Conservation (phyloP, 2,888 invertebrate genomes). For the Opisthograptis luteolata region DNA sequence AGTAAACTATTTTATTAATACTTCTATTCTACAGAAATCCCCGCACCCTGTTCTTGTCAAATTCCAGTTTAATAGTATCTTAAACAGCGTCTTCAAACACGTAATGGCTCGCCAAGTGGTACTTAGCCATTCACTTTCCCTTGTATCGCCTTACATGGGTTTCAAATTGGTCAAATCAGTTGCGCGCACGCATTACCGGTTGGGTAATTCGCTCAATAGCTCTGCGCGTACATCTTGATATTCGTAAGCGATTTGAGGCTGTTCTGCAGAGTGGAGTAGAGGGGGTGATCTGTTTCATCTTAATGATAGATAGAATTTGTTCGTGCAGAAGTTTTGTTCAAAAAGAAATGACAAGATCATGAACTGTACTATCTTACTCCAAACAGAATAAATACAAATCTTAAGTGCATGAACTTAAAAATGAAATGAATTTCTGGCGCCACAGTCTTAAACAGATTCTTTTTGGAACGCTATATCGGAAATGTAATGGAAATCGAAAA, state of each 20-base stretch:
- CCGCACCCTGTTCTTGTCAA: not conserved
- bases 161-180: conserved; percentile 53
- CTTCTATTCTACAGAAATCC: not conserved
- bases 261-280: conserved; percentile 18
- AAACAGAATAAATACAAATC: too few relatives aligned
- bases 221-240: conserved; percentile 36
- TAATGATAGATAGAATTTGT: not conserved
- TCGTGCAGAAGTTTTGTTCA: too few relatives aligned
- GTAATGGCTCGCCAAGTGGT: conserved; percentile 38
- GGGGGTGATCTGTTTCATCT: conserved; percentile 12
- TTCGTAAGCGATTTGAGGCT: conserved; percentile 33
- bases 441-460: not conserved
- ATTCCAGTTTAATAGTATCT: conserved; percentile 15
- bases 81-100: conserved; percentile 27
- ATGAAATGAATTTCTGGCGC: conserved; percentile 5
- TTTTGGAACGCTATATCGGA: not conserved
- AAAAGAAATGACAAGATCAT: too few relatives aligned
- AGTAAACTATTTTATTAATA: not conserved
- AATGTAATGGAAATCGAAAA: conserved; percentile 29
- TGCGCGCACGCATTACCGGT: conserved; percentile 46
- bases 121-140: conserved; percentile 53
- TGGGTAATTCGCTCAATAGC: conserved; percentile 47
- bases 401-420: too few relatives aligned
- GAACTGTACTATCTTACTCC: too few relatives aligned
- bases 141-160: conserved; percentile 47